phyloP scores from a whole-genome alignment of 1,140 invertebrate species.

The Chlorops oryzae region DNA sequence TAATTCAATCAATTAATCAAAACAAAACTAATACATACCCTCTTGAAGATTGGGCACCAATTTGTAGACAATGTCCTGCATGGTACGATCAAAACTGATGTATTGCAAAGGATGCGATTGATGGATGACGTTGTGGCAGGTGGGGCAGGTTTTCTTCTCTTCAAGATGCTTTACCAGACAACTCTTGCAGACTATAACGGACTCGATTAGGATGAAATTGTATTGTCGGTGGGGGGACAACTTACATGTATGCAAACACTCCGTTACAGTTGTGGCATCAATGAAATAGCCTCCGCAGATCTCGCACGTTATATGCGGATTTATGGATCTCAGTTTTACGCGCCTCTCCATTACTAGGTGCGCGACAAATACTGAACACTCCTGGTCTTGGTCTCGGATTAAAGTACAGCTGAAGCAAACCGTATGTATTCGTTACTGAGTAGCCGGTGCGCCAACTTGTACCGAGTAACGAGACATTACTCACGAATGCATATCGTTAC shows the following conservation, averaged over 20 bases:
- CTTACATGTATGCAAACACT: slow-evolving; percentile 95
- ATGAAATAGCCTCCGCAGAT: slow-evolving; percentile 95
- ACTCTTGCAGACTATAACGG: slow-evolving; percentile 84
- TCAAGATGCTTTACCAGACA: slow-evolving; percentile 96
- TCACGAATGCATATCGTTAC: too few relatives aligned
- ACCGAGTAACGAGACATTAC: too few relatives aligned
- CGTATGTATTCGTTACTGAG: too few relatives aligned
- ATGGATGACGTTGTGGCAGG: slow-evolving; percentile 94
- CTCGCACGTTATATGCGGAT: slow-evolving; percentile 89
- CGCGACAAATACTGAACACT: too few relatives aligned
- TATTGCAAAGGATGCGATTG: slow-evolving; percentile 95
- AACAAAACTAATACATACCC: slow-evolving; percentile 53
- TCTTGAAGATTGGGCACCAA: slow-evolving; percentile 87
- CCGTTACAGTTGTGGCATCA: slow-evolving; percentile 94
- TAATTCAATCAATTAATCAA: background rate
- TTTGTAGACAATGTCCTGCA: slow-evolving; percentile 99
- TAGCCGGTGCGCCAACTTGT: too few relatives aligned
- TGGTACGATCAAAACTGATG: slow-evolving; percentile 94
- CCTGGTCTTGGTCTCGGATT: too few relatives aligned
- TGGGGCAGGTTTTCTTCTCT: slow-evolving; percentile 94
- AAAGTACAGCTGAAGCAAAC: too few relatives aligned
- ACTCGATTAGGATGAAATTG: slow-evolving; percentile 1
- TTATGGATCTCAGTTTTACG: slow-evolving; percentile 85
- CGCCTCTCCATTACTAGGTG: slow-evolving; percentile 85
- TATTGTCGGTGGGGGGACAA: too few relatives aligned